phyloP scores from a whole-genome alignment of 64 coral and sea anemone genomes.

The Montipora cactus region DNA sequence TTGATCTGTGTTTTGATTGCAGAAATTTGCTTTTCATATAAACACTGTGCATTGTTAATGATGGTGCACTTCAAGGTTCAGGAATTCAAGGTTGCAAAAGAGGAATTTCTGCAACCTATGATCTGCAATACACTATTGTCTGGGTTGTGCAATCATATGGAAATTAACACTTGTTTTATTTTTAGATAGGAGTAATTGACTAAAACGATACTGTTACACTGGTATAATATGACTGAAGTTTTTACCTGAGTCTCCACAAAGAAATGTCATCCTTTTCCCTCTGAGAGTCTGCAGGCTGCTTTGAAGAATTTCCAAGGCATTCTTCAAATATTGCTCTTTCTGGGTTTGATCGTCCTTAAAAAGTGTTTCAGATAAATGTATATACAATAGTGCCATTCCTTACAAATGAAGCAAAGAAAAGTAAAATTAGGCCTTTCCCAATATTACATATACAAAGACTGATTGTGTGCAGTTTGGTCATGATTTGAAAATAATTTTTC shows the following conservation, averaged over 20 bases:
- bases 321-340: constrained; percentile 55
- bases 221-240: neutral
- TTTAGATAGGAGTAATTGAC: neutral
- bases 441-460: too few species aligned
- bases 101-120: too few species aligned
- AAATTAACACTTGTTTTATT: too few species aligned
- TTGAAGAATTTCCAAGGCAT: constrained; percentile 81
- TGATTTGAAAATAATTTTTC: too few species aligned
- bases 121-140: too few species aligned
- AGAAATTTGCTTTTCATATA: too few species aligned
- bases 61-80: too few species aligned
- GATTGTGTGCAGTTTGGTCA: too few species aligned
- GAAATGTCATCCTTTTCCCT: constrained; percentile 82
- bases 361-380: constrained; percentile 83
- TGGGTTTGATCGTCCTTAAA: constrained; percentile 59
- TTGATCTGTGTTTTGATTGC: too few species aligned
- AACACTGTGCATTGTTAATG: too few species aligned
- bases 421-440: neutral
- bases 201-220: neutral
- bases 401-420: neutral
- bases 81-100: too few species aligned
- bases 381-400: constrained; percentile 90
- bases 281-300: constrained; percentile 49
- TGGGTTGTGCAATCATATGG: too few species aligned
- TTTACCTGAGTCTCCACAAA: constrained; percentile 97